phyloP scores from a whole-genome alignment of 2,888 invertebrate genomes.

The Drosophila recens region DNA sequence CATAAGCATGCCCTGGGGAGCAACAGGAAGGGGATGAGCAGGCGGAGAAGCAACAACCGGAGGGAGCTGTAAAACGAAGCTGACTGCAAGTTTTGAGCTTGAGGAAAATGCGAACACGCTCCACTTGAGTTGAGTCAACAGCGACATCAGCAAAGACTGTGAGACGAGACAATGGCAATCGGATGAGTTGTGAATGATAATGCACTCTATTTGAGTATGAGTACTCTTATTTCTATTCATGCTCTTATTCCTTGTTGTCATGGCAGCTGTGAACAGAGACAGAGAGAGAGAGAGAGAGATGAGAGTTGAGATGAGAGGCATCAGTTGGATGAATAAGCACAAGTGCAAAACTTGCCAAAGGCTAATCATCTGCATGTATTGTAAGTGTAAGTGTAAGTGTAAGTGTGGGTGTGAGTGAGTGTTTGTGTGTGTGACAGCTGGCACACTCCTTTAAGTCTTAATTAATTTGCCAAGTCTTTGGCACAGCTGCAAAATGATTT shows the following conservation, averaged over 20 bases:
- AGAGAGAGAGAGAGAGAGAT: conserved; percentile 18
- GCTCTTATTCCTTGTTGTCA: conserved; percentile 24
- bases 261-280: conserved; percentile 34
- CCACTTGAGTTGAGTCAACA: conserved; percentile 59
- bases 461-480: conserved; percentile 62
- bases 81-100: conserved; percentile 18
- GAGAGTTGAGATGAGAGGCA: conserved; percentile 13
- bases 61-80: conserved; percentile 53
- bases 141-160: conserved; percentile 47
- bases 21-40: background rate
- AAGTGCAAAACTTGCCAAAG: conserved; percentile 39
- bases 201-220: conserved; percentile 36
- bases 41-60: background rate
- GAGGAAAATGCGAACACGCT: conserved; percentile 9
- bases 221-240: conserved; percentile 6
- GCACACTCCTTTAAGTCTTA: conserved; percentile 60
- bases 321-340: conserved; percentile 44
- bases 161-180: conserved; percentile 75
- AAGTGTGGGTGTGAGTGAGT: conserved; percentile 8
- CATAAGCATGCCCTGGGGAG: conserved; percentile 65
- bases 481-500: conserved; percentile 58
- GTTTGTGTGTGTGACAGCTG: conserved; percentile 40
- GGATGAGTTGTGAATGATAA: conserved; percentile 79
- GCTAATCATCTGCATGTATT: conserved; percentile 37
- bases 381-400: conserved; percentile 8